Base-by-base conservation (phyloP, 2,113 vertebrate species). In the Odobenus rosmarus region DNA sequence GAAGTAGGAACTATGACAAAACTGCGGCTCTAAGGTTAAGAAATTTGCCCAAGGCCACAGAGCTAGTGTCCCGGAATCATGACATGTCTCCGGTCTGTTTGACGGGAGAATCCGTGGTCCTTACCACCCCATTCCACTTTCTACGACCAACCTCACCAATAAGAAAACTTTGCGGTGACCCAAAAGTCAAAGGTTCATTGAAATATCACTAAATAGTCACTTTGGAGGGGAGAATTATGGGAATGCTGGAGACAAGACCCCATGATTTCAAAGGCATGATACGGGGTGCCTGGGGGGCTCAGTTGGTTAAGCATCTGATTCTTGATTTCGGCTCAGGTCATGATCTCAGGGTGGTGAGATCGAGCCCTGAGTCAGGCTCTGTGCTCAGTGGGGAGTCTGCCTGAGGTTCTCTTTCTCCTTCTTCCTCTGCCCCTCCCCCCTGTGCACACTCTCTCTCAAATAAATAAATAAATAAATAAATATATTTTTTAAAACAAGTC, bases 81-180 rank as follows among this genome's bases (percentile, higher is more conserved):
- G 8, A 4, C 12, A 18, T 1, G 59, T 18, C 13, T 36, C 57
- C 28, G 7, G 7, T n/a, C 62, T 59, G 21, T 49, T 11, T 23
- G 62, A 31, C 31, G 67, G 72, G 81, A n/a, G n/a, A 19, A 53
- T 39, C 67, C 31, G 3, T 4, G 21, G 86, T 39, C 10, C 49
- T 46, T 7, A 2, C 3, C 33, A 42, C 19, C 1, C 36, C 36
- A 23, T 4, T 8, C 9, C 7, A 1, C 14, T n/a, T 76, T 46
- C 42, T n/a, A 1, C 28, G 23, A 72, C 4, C 80, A 90, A 42
- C 31, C 12, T 26, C 57, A 67, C 10, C 55, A 88, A 21, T 61
- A 79, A 33, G 71, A 51, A 83, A 61, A 42, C 7, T 51, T 31
- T 4, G 7, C 11, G 2, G 42, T 87, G 86, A 53, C 18, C 67